Base-by-base conservation (phyloP, 2,113 vertebrate genomes). In the Mus pahari region DNA sequence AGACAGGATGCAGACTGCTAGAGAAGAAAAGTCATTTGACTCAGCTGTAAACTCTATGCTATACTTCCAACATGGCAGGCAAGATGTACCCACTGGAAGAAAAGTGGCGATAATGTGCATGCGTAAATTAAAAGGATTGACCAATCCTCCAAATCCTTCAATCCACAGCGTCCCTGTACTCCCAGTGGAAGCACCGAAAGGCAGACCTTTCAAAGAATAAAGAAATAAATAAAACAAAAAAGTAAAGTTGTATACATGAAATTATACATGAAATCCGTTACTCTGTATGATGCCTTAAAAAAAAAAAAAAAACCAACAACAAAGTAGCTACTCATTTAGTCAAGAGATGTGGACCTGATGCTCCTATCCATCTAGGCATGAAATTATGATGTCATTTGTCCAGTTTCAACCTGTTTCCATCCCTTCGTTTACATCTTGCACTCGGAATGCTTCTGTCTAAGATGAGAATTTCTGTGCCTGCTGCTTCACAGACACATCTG, bases 401-500 rank as follows among this genome's bases (percentile, higher is more conserved):
- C 62, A 50, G 3, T 89, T 92, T 95, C 94, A 89, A 55, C 3
- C 45, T 86, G 10, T 79, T 48, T 68, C 64, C 79, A 1, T 42
- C 39, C 31, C 17, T 86, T 53, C 55, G 10, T 36, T n/a, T 73
- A 1, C 7, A 42, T 73, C 58, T 91, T 81, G 91, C 55, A 45
- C 12, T 45, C 70, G 50, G 93, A 78, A 11, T 64, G 53, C 70
- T 86, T 91, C 36, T 13, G 53, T 36, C 7, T 10, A n/a, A 42
- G 36, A 19, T 81, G 14, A 33, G 50, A 74, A 55, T 17, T 22
- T 8, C 75, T 48, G 64, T 90, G 74, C 42, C 45, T 91, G 4
- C 74, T 95, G 50, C 50, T 36, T 89, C 45, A 77, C 45, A 45
- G 86, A 89, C 45, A 19, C 70, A 92, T 60, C 53, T 86, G 82